Evolutionary conservation across 2,888 invertebrate genomes (phyloP), one percentile per base, ranked within the genome.

Genomic region (Allolobophora icterica): DNA sequence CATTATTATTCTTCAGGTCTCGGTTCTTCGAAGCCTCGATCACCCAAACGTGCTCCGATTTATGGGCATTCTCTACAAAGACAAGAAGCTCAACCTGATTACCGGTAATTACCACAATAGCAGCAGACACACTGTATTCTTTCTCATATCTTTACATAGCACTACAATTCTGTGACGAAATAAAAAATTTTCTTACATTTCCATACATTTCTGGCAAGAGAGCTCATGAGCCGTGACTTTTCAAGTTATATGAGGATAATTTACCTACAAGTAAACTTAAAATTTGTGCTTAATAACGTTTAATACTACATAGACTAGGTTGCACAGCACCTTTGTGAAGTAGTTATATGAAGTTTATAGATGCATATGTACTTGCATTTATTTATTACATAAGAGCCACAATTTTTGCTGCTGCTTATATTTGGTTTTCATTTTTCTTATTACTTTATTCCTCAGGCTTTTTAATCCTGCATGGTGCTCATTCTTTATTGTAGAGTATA

Each of bases 21-120:
- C 98, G 6, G 98, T 99, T 42, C 96, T 99, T 84, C 97, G 98
- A 30, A 98, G 98, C 89, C 96, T 99, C 92, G 97, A 97, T 94
- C 98, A 99, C 96, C 97, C 97, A 42, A 98, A 98, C 96, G 98
- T 99, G 89, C 96, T 99, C 84, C 96, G 97, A 87, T 98, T 98
- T 95, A 97, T 98, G 92, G 99, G 99, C 0, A 98, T 99, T 0
- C 96, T 99, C 93, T 98, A 98, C 96, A 98, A 98, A 95, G 98
- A 98, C 94, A 97, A 98, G 94, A 97, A 98, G 91, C 96, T 99
- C 92, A 98, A 98, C 94, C 96, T 99, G 92, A 97, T 99, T 91
- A 98, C 98, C 92, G 95, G 94, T 95, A 24, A 87, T n/a, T 71
- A n/a, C n/a, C 30, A 58, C 58, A 84, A n/a, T 21, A 89, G 42